Evolutionary conservation across 2,888 invertebrate species (phyloP), one percentile per base, ranked within the genome.

Genomic region (Leucoptera coffeella): DNA sequence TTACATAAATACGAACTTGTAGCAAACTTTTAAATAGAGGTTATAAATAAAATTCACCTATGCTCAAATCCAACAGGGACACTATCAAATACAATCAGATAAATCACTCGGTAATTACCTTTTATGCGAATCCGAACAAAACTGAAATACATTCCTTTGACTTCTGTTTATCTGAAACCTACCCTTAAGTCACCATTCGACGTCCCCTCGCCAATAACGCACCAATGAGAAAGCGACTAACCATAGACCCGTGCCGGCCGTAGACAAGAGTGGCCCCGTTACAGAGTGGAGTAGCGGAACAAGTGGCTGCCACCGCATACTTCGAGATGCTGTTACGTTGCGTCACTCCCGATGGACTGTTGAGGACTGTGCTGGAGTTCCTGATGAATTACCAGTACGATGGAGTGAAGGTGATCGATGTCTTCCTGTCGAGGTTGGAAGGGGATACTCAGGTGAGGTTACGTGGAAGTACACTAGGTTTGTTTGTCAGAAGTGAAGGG

Each of bases 291-390:
- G 75, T 83, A 38, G 83, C 85, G 37, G 94, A 96, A 55, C 83
- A 94, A 49, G 81, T 92, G 30, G 87, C 94, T 25, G 90, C 94
- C 7, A 93, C 89, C 46, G 89, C 90, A 5, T 96, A 96, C 61
- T 77, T 95, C 34, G 94, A 96, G 59, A 71, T 97, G 37, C 82
- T 92, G 41, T 57, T 97, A 34, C 78, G 95, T 25, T 87, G 89
- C 26, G 85, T 91, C 9, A 86, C 89, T 1, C 84, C 89, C 38
- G 83, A 89, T 1, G 86, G 89, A 0, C 67, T 97, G 27, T 64
- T 95, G 37, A 75, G 83, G 37, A 80, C 87, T 1, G 80, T 94
- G 41, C 74, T 96, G 14, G 82, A 81, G 50, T 94, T 96, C 67
- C 74, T 97, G 23, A 61, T 89, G 39, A 78, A 80, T 38, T 79